Conservation (phyloP, 2,888 invertebrate species). For the Lucinisca nassula region DNA sequence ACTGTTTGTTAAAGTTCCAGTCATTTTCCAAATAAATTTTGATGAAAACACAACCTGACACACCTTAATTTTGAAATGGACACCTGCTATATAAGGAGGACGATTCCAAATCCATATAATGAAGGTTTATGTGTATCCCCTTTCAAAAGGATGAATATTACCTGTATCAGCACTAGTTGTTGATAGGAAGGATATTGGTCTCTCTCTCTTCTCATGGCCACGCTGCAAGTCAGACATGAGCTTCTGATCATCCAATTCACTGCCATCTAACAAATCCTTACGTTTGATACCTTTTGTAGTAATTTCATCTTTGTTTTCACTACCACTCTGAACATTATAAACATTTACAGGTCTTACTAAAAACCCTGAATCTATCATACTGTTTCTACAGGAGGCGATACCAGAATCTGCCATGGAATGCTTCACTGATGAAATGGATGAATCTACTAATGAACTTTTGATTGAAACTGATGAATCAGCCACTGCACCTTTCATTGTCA, state of each 20-base stretch:
- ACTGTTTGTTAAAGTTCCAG: too few relatives aligned
- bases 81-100: too few relatives aligned
- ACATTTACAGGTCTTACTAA: constrained; percentile 17
- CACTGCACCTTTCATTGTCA: constrained; percentile 43
- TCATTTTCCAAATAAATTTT: too few relatives aligned
- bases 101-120: too few relatives aligned
- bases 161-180: constrained; percentile 95
- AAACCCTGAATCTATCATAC: constrained; percentile 52
- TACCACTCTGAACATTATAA: constrained; percentile 2
- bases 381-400: constrained; percentile 70
- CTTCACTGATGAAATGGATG: constrained; percentile 38
- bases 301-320: constrained; percentile 9
- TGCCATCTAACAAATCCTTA: constrained; percentile 11
- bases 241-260: constrained; percentile 61
- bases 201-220: constrained; percentile 80
- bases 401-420: constrained; percentile 80
- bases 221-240: constrained; percentile 78
- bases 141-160: constrained; percentile 24
- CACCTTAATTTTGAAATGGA: not conserved
- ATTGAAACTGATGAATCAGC: constrained; percentile 37
- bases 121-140: too few relatives aligned
- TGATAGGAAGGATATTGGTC: constrained; percentile 86
- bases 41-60: too few relatives aligned
- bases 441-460: constrained; percentile 74
- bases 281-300: not conserved